Base-by-base conservation (phyloP, 1,140 invertebrate genomes). In the Bombus waltoni region DNA sequence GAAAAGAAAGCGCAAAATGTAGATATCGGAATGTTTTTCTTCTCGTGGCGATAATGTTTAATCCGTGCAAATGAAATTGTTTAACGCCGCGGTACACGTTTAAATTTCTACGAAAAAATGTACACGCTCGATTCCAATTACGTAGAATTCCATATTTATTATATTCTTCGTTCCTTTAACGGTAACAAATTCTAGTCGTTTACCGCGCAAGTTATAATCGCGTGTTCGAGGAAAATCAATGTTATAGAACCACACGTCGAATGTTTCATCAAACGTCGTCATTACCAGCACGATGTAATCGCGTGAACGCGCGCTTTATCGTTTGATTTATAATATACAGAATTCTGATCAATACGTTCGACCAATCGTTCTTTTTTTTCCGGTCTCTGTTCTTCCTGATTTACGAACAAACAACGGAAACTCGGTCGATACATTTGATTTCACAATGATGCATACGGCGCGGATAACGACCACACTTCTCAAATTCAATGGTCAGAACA, bases 261-360 rank as follows among this genome's bases (percentile, higher is more conserved):
- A 28, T 47, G 22, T 68, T 62, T 18, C 35, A 40, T 76, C 53
- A 59, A 42, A 77, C 28, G 18, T 40, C 35, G 5, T 32, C 3
- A 62, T 65, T 78, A 78, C 65, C 38, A 59, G 25, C 59, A 28
- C 10, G 18, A 38, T 32, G 22, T 11, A 78, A 79, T 70, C 78
- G 18, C 32, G 65, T 22, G 22, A 35, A n/a, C 32, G 13, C n/a
- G 35, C 42, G 42, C 4, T 70, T n/a, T 62, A 53, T 40, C 78
- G 5, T 80, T 80, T 80, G 78, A 80, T 80, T 80, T 53, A 70
- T 40, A 70, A 80, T 70, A 40, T 40, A 25, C 32, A 75, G 47
- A 44, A 82, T 71, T 47, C 35, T 38, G 65, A 86, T 88, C 79
- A n/a, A 88, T 88, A 79, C 40, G 28, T 38, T 75, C 72, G 8